These are phyloP conservation scores for Cydia pomonella DNA, from an alignment of 1,140 invertebrate species.

Conservation along the genomic window DNA sequence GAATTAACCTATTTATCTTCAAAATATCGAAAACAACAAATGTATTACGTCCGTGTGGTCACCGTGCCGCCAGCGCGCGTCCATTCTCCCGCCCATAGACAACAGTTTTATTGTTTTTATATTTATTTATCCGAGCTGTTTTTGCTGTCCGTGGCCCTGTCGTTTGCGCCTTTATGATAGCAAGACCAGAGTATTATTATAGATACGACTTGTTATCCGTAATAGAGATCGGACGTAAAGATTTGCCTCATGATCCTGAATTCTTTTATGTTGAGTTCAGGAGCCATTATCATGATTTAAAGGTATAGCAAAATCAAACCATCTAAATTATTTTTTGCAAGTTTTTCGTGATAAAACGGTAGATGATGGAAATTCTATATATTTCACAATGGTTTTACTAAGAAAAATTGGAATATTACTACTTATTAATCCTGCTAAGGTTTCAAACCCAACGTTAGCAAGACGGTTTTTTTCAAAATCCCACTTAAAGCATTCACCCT, in stretches of 20 bases:
- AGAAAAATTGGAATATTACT: no score
- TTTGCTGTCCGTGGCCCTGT: slow-evolving; percentile 60
- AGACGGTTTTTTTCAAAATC: no score
- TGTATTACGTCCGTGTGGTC: slow-evolving; percentile 38
- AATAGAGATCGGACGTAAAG: background rate
- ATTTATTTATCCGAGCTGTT: slow-evolving; percentile 75
- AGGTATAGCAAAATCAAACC: background rate
- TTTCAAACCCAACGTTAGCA: no score
- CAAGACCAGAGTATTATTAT: slow-evolving; percentile 43
- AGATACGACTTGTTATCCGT: slow-evolving; percentile 41
- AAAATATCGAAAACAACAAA: background rate
- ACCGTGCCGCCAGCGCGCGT: slow-evolving; percentile 60
- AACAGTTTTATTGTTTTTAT: slow-evolving; percentile 79
- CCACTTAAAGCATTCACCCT: no score
- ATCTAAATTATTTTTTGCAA: no score
- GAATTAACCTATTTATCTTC: background rate
- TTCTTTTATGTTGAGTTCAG: background rate
- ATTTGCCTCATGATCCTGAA: background rate
- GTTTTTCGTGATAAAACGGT: no score
- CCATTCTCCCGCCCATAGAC: slow-evolving; percentile 74
- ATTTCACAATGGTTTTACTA: no score
- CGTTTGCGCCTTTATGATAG: slow-evolving; percentile 63
- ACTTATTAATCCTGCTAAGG: no score
- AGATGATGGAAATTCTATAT: no score
- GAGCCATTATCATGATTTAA: background rate